Percentiles rank a stretch among this genome's conserved stretches.
These are phyloP conservation scores for Hypolimnas misippus DNA, from an alignment of 2,888 invertebrate species.

Conservation along the genomic window DNA sequence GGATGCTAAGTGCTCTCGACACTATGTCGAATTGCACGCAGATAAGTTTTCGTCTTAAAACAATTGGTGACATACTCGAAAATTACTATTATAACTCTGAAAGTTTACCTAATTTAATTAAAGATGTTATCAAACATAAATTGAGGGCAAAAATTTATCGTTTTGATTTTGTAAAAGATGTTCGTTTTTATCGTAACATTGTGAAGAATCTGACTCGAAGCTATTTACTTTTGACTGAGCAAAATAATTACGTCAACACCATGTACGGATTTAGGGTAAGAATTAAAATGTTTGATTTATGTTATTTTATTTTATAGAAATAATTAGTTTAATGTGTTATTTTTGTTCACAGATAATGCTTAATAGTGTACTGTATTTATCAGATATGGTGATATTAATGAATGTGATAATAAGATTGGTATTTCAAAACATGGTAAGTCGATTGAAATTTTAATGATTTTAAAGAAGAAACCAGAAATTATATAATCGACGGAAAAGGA, in stretches of 20 bases:
- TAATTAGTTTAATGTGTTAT: neutral
- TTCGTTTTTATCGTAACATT: constrained; percentile 48
- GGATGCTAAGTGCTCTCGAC: neutral
- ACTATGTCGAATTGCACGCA: neutral
- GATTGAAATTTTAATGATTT: too few relatives aligned
- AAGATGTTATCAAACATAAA: neutral
- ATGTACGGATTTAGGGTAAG: neutral
- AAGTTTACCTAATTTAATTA: neutral
- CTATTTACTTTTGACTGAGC: neutral
- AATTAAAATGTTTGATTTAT: too few relatives aligned
- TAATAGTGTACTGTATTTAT: neutral
- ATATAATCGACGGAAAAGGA: too few relatives aligned
- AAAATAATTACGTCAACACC: constrained; percentile 1
- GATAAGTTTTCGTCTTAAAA: constrained; percentile 1
- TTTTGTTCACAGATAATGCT: neutral
- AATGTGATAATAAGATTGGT: neutral
- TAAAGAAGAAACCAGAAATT: neutral
- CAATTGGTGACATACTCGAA: neutral
- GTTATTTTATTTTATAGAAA: too few relatives aligned
- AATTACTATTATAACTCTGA: constrained; percentile 3
- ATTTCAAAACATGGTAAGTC: neutral
- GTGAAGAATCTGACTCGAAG: constrained; percentile 44
- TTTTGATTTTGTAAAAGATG: too few relatives aligned
- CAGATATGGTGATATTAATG: neutral
- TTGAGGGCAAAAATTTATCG: neutral